Percentiles rank a stretch among this genome's conserved stretches.
Conservation (phyloP, 2,113 vertebrate species). For the Hypanus sabinus region DNA sequence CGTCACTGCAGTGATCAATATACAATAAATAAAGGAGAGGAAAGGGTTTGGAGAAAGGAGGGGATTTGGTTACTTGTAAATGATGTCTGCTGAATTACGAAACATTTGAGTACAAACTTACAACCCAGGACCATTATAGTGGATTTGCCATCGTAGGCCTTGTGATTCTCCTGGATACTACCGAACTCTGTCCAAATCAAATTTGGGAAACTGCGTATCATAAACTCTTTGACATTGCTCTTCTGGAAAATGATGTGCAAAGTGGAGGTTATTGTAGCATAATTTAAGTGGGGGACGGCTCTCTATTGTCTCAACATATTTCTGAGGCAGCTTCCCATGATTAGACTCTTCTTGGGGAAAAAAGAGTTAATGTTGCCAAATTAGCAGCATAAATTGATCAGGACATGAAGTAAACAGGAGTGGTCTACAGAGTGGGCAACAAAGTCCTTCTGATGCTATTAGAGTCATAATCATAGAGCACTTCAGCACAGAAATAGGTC, state of each 20-base stretch:
- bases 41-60: not conserved
- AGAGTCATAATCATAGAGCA: not conserved
- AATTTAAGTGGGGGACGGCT: too few species aligned
- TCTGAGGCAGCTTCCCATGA: not conserved
- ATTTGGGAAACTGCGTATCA: not conserved
- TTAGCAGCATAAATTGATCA: not conserved
- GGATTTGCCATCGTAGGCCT: not conserved
- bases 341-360: not conserved
- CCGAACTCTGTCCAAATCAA: not conserved
- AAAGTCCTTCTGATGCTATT: not conserved
- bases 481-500: too few species aligned
- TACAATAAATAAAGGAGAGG: not conserved
- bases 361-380: constrained; percentile 5
- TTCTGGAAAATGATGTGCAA: not conserved
- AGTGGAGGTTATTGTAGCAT: too few species aligned
- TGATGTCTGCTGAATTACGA: not conserved
- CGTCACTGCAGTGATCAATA: not conserved
- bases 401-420: not conserved
- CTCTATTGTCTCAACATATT: not conserved
- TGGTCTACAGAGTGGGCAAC: not conserved
- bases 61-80: not conserved
- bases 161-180: too few species aligned
- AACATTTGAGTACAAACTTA: not conserved
- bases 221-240: not conserved
- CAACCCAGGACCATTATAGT: not conserved